Evolutionary conservation across 2,797 vertebrate species (phyloP).

Genomic region (Apogon hyalosoma): DNA sequence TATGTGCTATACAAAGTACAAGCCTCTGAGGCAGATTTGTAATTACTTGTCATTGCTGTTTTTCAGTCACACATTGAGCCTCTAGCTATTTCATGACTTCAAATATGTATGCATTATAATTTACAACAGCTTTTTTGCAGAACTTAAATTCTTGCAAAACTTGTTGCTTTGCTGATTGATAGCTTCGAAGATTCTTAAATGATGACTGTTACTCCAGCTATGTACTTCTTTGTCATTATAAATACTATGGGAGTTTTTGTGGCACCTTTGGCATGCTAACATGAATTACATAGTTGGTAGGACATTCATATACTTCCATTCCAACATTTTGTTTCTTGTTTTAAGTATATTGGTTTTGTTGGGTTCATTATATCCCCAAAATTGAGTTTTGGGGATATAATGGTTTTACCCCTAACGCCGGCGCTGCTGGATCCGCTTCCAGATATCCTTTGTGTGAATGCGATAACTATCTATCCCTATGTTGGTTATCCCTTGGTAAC

Average conservation of each 20-base stretch:
- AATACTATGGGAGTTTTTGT: too few relatives aligned
- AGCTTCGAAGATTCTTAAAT: too few relatives aligned
- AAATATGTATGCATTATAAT: constrained; percentile 3
- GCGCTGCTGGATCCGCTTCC: not conserved
- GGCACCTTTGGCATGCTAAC: not conserved
- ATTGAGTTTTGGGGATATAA: too few relatives aligned
- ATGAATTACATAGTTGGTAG: not conserved
- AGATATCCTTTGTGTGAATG: too few relatives aligned
- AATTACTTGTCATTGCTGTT: not conserved
- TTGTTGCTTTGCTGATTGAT: not conserved
- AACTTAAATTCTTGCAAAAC: constrained; percentile 9
- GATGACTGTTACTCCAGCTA: too few relatives aligned
- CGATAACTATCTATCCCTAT: too few relatives aligned
- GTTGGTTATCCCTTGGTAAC: too few relatives aligned
- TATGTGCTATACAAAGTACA: not conserved
- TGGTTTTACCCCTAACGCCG: too few relatives aligned
- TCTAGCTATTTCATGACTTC: constrained; percentile 7
- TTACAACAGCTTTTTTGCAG: not conserved
- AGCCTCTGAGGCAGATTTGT: not conserved
- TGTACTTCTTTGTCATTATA: too few relatives aligned
- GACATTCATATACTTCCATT: too few relatives aligned
- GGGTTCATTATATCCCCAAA: too few relatives aligned
- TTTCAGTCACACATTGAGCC: not conserved
- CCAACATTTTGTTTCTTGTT: not conserved
- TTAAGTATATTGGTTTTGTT: not conserved